A percentile compares a stretch with the other conserved stretches of the same genome.
Evolutionary conservation across 2,888 invertebrate species (phyloP).

Genomic region (Bellardia pandia): DNA sequence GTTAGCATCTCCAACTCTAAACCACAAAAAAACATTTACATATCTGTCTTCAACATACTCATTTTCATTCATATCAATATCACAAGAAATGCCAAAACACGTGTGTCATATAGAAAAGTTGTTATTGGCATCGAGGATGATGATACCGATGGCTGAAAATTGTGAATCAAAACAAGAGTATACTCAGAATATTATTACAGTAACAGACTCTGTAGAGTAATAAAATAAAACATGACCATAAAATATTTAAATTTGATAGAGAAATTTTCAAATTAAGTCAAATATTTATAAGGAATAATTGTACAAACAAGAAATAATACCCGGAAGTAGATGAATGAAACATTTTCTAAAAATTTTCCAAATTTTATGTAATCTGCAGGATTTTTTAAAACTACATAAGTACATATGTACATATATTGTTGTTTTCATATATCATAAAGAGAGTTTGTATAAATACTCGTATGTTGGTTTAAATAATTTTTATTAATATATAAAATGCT

Average conservation of each 20-base stretch:
- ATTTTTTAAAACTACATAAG: too few relatives aligned
- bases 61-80: slow-evolving; percentile 46
- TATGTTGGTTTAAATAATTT: too few relatives aligned
- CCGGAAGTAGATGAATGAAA: not conserved
- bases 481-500: too few relatives aligned
- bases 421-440: too few relatives aligned
- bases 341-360: not conserved
- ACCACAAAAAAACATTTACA: slow-evolving; percentile 8
- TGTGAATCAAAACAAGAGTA: not conserved
- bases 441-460: too few relatives aligned
- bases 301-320: not conserved
- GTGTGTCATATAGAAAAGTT: slow-evolving; percentile 56
- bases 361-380: not conserved
- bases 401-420: too few relatives aligned
- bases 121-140: slow-evolving; percentile 22
- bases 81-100: slow-evolving; percentile 52
- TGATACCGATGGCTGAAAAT: slow-evolving; percentile 38
- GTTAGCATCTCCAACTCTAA: slow-evolving; percentile 3
- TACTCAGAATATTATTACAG: too few relatives aligned
- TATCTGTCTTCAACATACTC: slow-evolving; percentile 39
- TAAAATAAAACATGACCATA: slow-evolving; percentile 5
- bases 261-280: slow-evolving; percentile 13
- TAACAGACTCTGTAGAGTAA: too few relatives aligned
- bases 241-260: slow-evolving; percentile 60
- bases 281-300: not conserved